phyloP scores from a whole-genome alignment of 2,113 vertebrate genomes.

The Neomonachus schauinslandi region DNA sequence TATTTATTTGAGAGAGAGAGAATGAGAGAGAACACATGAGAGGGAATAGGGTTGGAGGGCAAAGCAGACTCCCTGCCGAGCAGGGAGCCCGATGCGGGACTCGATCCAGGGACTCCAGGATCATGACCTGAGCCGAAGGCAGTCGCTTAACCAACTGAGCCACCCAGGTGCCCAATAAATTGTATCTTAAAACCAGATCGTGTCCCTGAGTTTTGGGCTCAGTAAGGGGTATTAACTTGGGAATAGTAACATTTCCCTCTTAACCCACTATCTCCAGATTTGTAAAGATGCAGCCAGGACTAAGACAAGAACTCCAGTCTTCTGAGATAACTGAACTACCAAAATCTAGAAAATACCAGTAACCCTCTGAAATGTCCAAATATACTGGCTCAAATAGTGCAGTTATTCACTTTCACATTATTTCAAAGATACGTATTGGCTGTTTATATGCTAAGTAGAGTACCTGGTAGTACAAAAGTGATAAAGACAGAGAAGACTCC shows the following conservation, averaged over 20 bases:
- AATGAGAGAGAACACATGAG: too few relatives aligned
- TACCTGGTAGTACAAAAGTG: not conserved
- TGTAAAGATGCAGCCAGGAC: not conserved
- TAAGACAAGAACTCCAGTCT: not conserved
- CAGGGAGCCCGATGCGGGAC: too few relatives aligned
- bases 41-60: too few relatives aligned
- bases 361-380: constrained; percentile 31
- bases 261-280: not conserved
- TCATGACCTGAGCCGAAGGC: too few relatives aligned
- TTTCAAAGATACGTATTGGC: not conserved
- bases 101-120: too few relatives aligned
- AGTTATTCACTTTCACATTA: not conserved
- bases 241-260: not conserved
- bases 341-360: constrained; percentile 24
- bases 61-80: too few relatives aligned
- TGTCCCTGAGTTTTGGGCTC: not conserved
- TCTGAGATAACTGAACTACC: not conserved
- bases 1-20: too few relatives aligned
- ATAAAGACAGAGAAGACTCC: not conserved
- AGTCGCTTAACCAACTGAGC: too few relatives aligned
- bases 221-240: not conserved
- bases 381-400: not conserved
- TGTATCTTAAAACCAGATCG: constrained; percentile 17
- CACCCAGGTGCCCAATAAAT: too few relatives aligned
- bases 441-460: not conserved